phyloP scores from a whole-genome alignment of 1,140 invertebrate genomes.

The Limonius californicus region DNA sequence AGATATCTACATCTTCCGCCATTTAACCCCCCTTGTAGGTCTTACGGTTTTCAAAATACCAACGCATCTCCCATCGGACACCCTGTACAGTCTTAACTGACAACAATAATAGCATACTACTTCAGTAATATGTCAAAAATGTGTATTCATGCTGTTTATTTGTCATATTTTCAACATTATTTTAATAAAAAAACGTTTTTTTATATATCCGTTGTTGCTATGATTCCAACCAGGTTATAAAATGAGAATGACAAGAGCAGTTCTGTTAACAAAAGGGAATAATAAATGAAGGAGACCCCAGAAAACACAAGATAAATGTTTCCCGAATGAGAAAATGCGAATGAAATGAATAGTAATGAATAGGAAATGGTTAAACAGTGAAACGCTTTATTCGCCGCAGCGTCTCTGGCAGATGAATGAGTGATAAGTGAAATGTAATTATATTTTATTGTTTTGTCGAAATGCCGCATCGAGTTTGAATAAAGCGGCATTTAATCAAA shows the following conservation, averaged over 20 bases:
- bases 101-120: no score
- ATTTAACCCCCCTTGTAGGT: no score
- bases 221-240: neutral
- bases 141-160: no score
- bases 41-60: no score
- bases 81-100: no score
- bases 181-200: neutral
- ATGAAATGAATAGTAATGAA: constrained; percentile 44
- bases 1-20: no score
- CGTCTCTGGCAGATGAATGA: constrained; percentile 39
- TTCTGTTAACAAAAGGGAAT: constrained; percentile 29
- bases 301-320: constrained; percentile 36
- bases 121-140: no score
- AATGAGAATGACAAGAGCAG: constrained; percentile 8
- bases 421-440: constrained; percentile 45
- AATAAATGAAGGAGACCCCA: constrained; percentile 28
- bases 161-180: no score
- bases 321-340: constrained; percentile 40
- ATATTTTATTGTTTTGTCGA: constrained; percentile 42
- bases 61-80: no score
- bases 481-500: constrained; percentile 33
- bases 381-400: constrained; percentile 40
- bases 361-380: constrained; percentile 44
- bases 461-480: constrained; percentile 30
- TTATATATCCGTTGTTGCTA: neutral